These are phyloP conservation scores for Prosopocoilus inquinatus DNA, from an alignment of 2,888 invertebrate genomes.

Conservation along the genomic window DNA sequence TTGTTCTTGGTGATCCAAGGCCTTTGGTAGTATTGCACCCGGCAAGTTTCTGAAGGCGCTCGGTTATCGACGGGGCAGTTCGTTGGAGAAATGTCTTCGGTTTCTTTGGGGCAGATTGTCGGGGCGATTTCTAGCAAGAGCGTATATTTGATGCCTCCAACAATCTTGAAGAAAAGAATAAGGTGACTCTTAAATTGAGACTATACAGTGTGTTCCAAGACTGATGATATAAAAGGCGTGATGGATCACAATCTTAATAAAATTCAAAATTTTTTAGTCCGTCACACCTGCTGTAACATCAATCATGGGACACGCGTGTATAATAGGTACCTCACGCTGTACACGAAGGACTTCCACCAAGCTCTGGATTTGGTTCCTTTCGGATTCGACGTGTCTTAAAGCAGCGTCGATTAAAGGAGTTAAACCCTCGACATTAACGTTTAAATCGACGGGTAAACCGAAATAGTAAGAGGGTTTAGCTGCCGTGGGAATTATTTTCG, in stretches of 20 bases:
- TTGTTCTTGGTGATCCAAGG: constrained; percentile 65
- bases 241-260: no score
- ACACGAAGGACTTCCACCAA: constrained; percentile 53
- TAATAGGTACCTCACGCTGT: constrained; percentile 59
- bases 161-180: constrained; percentile 48
- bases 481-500: no score
- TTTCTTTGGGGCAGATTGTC: constrained; percentile 49
- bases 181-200: neutral
- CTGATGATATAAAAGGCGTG: neutral
- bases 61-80: constrained; percentile 39
- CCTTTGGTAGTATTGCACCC: constrained; percentile 62
- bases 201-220: neutral
- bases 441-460: constrained; percentile 56
- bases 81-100: constrained; percentile 26
- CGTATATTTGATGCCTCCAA: constrained; percentile 61
- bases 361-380: constrained; percentile 45
- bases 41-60: constrained; percentile 53
- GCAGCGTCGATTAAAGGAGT: constrained; percentile 52
- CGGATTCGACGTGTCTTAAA: constrained; percentile 51
- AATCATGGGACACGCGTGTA: no score
- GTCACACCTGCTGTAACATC: no score
- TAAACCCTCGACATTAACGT: constrained; percentile 55
- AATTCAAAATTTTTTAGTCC: no score
- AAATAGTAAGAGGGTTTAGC: no score
- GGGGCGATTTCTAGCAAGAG: constrained; percentile 55